Evolutionary conservation across 2,888 invertebrate species (phyloP).

Genomic region (Tricholauxania praeusta): DNA sequence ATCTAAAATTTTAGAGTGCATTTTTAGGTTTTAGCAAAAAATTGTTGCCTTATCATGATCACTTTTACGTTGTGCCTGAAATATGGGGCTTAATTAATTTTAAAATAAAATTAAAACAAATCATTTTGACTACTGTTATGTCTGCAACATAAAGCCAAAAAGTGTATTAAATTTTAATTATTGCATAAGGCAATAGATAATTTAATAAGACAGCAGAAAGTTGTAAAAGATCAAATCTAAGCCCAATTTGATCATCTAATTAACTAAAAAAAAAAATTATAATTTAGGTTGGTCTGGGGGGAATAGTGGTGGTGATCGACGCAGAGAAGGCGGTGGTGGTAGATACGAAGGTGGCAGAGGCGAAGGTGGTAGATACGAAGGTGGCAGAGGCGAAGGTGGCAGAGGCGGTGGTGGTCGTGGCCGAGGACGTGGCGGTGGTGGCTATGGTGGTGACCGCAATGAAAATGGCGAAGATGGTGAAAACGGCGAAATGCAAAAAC

Average conservation of each 20-base stretch:
- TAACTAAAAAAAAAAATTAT: constrained; percentile 47
- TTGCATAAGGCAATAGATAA: no score
- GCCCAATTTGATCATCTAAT: background rate
- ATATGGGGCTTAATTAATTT: no score
- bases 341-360: constrained; percentile 30
- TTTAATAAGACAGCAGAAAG: no score
- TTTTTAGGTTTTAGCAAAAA: no score
- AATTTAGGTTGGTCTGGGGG: constrained; percentile 62
- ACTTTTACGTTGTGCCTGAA: no score
- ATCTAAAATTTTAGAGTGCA: no score
- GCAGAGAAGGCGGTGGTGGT: constrained; percentile 41
- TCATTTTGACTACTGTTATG: no score
- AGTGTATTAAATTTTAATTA: no score
- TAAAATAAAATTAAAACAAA: no score
- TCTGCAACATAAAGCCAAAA: no score
- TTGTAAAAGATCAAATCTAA: no score
- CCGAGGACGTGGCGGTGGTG: constrained; percentile 44
- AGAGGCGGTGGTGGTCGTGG: constrained; percentile 41
- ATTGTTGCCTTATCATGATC: no score
- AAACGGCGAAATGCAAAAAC: constrained; percentile 68
- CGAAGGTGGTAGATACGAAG: constrained; percentile 20
- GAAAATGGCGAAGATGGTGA: constrained; percentile 44
- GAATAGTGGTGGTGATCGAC: constrained; percentile 26
- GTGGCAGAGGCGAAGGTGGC: constrained; percentile 34
- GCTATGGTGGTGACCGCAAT: constrained; percentile 41